Evolutionary conservation across 2,113 vertebrate genomes (phyloP), one percentile per base, ranked within the genome.

Genomic region (Lophochroa leadbeateri): DNA sequence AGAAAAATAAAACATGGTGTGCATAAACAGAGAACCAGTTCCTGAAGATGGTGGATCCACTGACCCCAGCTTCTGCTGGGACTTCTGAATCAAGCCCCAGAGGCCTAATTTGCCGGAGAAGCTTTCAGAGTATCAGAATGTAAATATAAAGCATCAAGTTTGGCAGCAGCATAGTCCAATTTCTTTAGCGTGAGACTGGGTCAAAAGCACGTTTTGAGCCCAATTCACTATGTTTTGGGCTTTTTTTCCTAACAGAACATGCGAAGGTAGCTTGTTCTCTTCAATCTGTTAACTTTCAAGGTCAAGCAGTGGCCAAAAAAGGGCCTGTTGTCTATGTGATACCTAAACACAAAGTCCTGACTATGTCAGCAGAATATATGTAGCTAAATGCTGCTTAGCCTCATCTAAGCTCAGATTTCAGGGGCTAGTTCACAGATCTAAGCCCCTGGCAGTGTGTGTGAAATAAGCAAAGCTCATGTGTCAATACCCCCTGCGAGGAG

Each of bases 401-500:
- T 88, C 57, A 44, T 65, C 64, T 80, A 57, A 83, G 88, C 75
- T 97, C 96, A 52, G 27, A 92, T 97, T 97, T 97, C 97, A 97
- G 92, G 94, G 83, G 81, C 80, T 91, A 57, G 81, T 83, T 89
- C 88, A 67, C 65, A 84, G 92, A 91, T 67, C 90, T 96, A 96
- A 97, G 91, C 86, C 92, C 85, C 68, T 27, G 68, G 95, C 90
- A 92, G 79, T 68, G 72, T 17, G 61, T 69, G 74, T 91, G 92
- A 96, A 97, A 95, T 81, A 81, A 91, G 88, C 84, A 87, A 86
- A 90, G 94, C 91, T 97, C 97, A 91, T 82, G 49, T 97, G 50
- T 97, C 95, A 86, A 72, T n/a, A 49, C 41, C 28, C 72, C 33
- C 37, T 13, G 13, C 50, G 71, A 95, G 78, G 25, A 86, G 75